These are phyloP conservation scores for Zaprionus gabonicus DNA, from an alignment of 1,140 invertebrate genomes.

Conservation along the genomic window DNA sequence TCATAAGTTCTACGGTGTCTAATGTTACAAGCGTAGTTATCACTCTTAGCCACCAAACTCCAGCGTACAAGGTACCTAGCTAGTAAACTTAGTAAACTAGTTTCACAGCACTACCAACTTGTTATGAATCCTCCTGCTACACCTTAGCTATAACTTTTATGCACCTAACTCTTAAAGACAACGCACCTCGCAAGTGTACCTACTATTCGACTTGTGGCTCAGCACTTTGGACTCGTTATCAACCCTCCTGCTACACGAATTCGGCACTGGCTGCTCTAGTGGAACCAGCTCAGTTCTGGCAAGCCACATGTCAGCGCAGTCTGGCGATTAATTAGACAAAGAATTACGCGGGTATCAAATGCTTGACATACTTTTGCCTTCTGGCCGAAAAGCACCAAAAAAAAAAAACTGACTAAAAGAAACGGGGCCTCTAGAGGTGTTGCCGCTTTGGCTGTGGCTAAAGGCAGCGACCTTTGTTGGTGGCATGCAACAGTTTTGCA, in stretches of 20 bases:
- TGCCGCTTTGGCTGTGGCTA: constrained; percentile 33
- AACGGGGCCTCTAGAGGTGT: constrained; percentile 54
- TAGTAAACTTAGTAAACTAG: too few species aligned
- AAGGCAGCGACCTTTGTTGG: constrained; percentile 59
- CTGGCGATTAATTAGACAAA: constrained; percentile 77
- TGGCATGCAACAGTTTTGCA: constrained; percentile 79
- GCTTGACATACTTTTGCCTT: constrained; percentile 77
- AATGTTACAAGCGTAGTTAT: too few species aligned
- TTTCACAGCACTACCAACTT: constrained; percentile 7
- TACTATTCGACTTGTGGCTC: background rate
- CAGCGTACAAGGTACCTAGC: too few species aligned
- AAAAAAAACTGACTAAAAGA: constrained; percentile 55
- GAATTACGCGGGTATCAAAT: constrained; percentile 79
- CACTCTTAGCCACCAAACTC: too few species aligned
- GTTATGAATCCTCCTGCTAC: constrained; percentile 65
- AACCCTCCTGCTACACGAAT: constrained; percentile 50
- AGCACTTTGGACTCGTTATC: constrained; percentile 55
- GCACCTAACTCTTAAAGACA: too few species aligned
- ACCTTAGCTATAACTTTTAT: background rate
- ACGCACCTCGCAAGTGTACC: background rate
- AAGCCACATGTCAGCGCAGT: constrained; percentile 69
- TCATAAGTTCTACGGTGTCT: too few species aligned
- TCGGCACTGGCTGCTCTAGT: constrained; percentile 60
- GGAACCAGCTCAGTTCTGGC: constrained; percentile 41
- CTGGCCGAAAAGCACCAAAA: constrained; percentile 49